phyloP scores from a whole-genome alignment of 2,113 vertebrate genomes.

The Abramis brama region DNA sequence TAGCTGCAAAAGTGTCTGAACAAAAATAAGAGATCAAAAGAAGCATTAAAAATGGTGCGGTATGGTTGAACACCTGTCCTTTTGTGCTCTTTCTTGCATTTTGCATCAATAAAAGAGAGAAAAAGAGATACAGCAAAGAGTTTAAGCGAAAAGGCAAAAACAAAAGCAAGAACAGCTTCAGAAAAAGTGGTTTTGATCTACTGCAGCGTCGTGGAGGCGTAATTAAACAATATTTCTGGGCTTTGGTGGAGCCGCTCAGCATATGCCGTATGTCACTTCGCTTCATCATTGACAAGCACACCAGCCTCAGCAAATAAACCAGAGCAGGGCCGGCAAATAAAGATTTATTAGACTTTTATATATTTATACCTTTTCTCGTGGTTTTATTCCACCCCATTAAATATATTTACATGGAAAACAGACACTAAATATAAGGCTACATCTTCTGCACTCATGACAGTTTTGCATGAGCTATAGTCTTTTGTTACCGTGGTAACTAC shows the following conservation, averaged over 20 bases:
- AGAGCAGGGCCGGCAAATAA: conserved; percentile 61
- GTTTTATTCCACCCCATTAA: conserved; percentile 31
- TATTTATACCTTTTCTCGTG: conserved; percentile 36
- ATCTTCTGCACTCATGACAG: background rate
- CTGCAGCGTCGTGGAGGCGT: conserved; percentile 59
- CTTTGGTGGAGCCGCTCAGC: conserved; percentile 51
- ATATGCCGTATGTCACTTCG: conserved; percentile 63
- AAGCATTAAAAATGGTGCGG: background rate
- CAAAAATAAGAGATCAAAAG: background rate
- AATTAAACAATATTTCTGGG: conserved; percentile 69
- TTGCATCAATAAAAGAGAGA: background rate
- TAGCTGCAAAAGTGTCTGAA: background rate
- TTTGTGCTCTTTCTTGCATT: background rate
- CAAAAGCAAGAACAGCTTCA: background rate
- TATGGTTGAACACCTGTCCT: background rate
- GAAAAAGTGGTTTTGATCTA: conserved; percentile 62
- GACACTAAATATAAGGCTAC: conserved; percentile 3
- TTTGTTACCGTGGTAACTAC: background rate
- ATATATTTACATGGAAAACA: conserved; percentile 55
- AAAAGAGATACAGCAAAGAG: conserved; percentile 35
- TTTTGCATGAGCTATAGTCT: conserved; percentile 10
- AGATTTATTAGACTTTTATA: conserved; percentile 67
- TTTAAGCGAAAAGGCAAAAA: conserved; percentile 18
- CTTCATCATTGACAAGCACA: conserved; percentile 69
- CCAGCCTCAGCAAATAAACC: conserved; percentile 61